These are phyloP conservation scores for Panagrolaimus sp. DNA, from an alignment of 1,140 invertebrate species.

Conservation along the genomic window DNA sequence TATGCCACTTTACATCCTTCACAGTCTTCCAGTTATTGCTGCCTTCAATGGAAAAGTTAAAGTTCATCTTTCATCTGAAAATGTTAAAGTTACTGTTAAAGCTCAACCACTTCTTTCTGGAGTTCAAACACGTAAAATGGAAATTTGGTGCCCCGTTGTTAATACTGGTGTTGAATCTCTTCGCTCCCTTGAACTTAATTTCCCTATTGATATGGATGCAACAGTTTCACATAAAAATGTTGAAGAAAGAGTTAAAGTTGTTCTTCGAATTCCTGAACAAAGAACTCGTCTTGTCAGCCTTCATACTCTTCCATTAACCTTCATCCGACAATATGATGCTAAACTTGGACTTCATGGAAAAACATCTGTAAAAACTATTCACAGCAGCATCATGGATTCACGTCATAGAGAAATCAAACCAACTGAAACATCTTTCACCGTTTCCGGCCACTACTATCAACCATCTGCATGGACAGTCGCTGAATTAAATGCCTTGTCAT, in stretches of 20 bases:
- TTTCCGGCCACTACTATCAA: too few species aligned
- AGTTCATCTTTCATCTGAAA: conserved; percentile 25
- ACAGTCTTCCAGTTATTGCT: conserved; percentile 33
- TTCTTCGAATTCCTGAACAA: conserved; percentile 29
- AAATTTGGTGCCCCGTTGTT: conserved; percentile 27
- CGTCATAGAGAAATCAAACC: neutral
- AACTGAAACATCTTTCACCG: too few species aligned
- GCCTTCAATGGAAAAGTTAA: conserved; percentile 32
- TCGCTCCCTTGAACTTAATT: conserved; percentile 28
- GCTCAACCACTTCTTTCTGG: conserved; percentile 22
- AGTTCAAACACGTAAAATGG: conserved; percentile 28
- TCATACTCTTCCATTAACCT: conserved; percentile 35
- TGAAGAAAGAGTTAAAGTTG: conserved; percentile 36
- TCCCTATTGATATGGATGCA: conserved; percentile 36
- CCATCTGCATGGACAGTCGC: too few species aligned
- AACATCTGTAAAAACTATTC: neutral
- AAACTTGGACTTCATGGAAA: neutral
- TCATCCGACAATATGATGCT: conserved; percentile 22
- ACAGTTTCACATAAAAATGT: conserved; percentile 22
- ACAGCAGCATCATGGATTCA: neutral
- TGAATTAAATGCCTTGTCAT: too few species aligned
- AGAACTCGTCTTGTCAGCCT: conserved; percentile 25
- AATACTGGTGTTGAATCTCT: conserved; percentile 33
- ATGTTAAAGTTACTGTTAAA: conserved; percentile 7
- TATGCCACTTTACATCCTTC: conserved; percentile 34